Conservation (phyloP, 2,113 vertebrate species). For the Xiphias gladius region DNA sequence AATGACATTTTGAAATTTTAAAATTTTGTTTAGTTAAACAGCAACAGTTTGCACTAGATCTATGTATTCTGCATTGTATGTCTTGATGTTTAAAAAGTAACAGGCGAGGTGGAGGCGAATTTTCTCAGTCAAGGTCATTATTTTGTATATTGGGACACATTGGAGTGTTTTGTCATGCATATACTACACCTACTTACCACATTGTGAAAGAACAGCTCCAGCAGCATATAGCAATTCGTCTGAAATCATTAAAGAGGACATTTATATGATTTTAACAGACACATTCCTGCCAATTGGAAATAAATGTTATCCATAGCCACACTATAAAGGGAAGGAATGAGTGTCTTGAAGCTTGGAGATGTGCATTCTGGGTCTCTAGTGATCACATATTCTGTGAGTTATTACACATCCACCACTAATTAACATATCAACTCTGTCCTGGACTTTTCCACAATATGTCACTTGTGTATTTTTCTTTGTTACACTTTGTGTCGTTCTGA, state of each 20-base stretch:
- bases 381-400: conserved; percentile 22
- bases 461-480: conserved; percentile 39
- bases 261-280: background rate
- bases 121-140: background rate
- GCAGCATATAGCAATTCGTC: background rate
- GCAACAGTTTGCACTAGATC: background rate
- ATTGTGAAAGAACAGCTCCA: background rate
- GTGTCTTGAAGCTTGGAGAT: background rate
- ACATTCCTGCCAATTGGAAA: background rate
- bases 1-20: background rate
- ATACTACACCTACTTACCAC: background rate
- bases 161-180: background rate
- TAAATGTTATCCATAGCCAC: background rate
- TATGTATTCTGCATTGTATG: background rate
- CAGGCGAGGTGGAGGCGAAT: background rate
- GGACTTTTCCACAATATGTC: conserved; percentile 10
- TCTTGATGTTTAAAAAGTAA: background rate
- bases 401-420: background rate
- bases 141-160: background rate
- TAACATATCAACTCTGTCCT: conserved; percentile 18
- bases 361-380: background rate
- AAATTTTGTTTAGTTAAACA: background rate
- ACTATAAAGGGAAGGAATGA: conserved; percentile 26
- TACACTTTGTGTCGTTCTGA: conserved; percentile 28
- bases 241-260: background rate